Conservation (phyloP, 92 coral and sea anemone species). For the Anthopleura xanthogrammica region DNA sequence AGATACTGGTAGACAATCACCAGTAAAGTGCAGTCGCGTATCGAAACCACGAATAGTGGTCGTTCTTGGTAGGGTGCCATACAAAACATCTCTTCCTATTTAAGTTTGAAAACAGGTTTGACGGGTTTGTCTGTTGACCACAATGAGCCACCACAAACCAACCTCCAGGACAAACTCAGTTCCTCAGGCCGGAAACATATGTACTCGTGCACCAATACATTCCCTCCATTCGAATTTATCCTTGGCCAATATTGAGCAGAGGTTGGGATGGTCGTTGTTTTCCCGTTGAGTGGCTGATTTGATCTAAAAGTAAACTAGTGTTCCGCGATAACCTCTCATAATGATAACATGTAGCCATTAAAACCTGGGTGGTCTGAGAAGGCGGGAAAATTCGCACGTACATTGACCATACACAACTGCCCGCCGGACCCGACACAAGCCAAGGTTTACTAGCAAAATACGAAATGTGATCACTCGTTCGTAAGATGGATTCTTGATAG, state of each 20-base stretch:
- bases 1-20: too few species aligned
- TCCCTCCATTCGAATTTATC: background rate
- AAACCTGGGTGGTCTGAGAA: conserved; percentile 1
- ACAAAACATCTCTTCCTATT: too few species aligned
- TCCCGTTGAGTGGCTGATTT: background rate
- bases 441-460: background rate
- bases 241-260: background rate
- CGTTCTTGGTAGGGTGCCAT: too few species aligned
- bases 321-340: background rate
- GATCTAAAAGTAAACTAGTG: conserved; percentile 4
- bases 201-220: background rate
- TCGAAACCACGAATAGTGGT: too few species aligned
- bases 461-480: background rate
- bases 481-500: too few species aligned
- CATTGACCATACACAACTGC: background rate
- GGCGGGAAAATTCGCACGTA: background rate
- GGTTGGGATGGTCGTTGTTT: background rate
- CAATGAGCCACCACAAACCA: background rate
- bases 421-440: background rate
- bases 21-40: too few species aligned
- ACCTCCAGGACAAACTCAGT: background rate
- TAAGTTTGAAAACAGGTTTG: too few species aligned
- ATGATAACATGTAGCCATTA: background rate
- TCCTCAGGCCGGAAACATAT: background rate
- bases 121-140: background rate